phyloP scores from a whole-genome alignment of 1,140 invertebrate species.

The Drosophila lowei region DNA sequence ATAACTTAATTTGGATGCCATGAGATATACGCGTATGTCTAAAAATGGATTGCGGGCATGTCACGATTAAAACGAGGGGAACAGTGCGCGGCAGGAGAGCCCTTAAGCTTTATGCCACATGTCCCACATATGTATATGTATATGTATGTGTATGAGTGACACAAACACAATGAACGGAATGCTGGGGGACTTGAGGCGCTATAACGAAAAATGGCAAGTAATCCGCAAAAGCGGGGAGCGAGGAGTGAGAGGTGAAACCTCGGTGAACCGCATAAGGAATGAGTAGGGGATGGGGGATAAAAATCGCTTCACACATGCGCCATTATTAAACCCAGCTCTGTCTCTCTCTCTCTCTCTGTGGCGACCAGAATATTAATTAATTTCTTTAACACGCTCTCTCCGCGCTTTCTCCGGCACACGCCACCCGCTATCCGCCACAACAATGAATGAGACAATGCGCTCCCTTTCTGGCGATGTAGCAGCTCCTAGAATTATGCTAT shows the following conservation, averaged over 20 bases:
- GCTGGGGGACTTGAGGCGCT: slow-evolving; percentile 43
- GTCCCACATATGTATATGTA: too few species aligned
- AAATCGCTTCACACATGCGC: slow-evolving; percentile 69
- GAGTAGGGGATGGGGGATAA: slow-evolving; percentile 22
- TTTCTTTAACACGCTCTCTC: slow-evolving; percentile 69
- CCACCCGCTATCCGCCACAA: slow-evolving; percentile 46
- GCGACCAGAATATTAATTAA: slow-evolving; percentile 76
- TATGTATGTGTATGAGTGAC: background rate
- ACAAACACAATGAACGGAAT: slow-evolving; percentile 48
- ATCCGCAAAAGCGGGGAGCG: slow-evolving; percentile 24
- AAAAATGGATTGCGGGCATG: slow-evolving; percentile 58
- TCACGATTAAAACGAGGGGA: slow-evolving; percentile 49
- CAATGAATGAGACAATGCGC: slow-evolving; percentile 75
- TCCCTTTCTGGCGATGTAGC: slow-evolving; percentile 53
- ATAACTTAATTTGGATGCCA: slow-evolving; percentile 60
- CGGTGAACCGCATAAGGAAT: slow-evolving; percentile 58
- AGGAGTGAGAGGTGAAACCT: slow-evolving; percentile 28
- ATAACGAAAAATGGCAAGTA: slow-evolving; percentile 59
- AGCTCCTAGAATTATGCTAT: slow-evolving; percentile 77
- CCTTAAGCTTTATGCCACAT: slow-evolving; percentile 26
- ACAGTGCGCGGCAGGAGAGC: slow-evolving; percentile 28
- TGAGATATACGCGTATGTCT: slow-evolving; percentile 33
- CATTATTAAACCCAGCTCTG: slow-evolving; percentile 68
- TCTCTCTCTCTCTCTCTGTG: slow-evolving; percentile 21
- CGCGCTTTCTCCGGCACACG: background rate